Percentiles rank a stretch among this genome's conserved stretches.
phyloP scores from a whole-genome alignment of 2,113 vertebrate genomes.

The Orientallactaga bullata region DNA sequence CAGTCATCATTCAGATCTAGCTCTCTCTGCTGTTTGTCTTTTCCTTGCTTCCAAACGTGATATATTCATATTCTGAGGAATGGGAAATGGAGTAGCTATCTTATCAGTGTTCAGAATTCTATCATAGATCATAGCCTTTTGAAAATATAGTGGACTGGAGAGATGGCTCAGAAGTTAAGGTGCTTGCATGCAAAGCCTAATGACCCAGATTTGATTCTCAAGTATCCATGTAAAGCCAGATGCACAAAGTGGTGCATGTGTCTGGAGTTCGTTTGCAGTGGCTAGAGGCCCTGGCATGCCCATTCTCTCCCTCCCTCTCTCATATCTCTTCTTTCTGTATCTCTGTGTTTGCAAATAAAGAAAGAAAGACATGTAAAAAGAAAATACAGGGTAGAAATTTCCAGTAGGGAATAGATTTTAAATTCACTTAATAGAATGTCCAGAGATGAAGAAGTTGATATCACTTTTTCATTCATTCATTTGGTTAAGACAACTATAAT shows the following conservation, averaged over 20 bases:
- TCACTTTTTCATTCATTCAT: background rate
- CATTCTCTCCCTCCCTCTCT: too few species aligned
- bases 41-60: background rate
- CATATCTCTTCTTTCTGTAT: too few species aligned
- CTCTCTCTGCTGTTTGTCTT: background rate
- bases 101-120: background rate
- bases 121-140: background rate
- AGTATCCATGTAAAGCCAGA: too few species aligned
- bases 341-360: too few species aligned
- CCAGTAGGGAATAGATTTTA: background rate
- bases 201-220: too few species aligned
- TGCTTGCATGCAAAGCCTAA: too few species aligned
- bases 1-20: fast-evolving
- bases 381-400: background rate
- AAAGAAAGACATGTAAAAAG: too few species aligned
- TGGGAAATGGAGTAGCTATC: background rate
- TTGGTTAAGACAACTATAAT: background rate
- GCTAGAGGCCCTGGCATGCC: too few species aligned
- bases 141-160: too few species aligned
- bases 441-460: background rate
- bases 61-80: background rate
- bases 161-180: too few species aligned
- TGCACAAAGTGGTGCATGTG: too few species aligned
- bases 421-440: background rate
- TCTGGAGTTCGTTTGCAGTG: too few species aligned